These are phyloP conservation scores for Bungarus multicinctus DNA, from an alignment of 2,113 vertebrate genomes.

Conservation along the genomic window DNA sequence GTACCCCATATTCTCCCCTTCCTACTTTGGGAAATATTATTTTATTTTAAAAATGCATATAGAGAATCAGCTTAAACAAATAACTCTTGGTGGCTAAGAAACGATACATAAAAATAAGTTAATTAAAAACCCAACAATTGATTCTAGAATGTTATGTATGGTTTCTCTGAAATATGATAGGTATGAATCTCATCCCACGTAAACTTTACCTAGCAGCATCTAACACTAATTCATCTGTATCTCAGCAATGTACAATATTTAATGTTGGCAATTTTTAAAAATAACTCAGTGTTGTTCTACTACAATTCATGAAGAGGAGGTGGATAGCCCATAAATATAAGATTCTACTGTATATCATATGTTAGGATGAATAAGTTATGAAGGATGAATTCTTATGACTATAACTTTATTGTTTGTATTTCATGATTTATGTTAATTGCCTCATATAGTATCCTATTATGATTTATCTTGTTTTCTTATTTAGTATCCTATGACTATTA, in stretches of 20 bases:
- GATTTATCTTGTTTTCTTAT: no score
- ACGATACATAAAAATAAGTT: neutral
- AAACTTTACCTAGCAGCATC: neutral
- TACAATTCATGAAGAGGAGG: neutral
- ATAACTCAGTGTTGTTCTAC: neutral
- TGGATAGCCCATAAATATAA: neutral
- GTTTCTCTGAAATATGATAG: neutral
- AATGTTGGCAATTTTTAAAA: neutral
- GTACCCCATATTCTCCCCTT: neutral
- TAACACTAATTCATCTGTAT: neutral
- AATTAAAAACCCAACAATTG: neutral
- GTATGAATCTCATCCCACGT: neutral
- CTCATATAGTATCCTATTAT: neutral
- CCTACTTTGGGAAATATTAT: neutral
- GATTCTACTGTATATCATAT: neutral
- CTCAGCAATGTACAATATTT: neutral
- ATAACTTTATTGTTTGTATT: neutral
- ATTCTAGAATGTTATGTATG: neutral
- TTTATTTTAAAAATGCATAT: neutral
- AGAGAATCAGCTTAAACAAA: neutral
- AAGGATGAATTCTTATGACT: neutral
- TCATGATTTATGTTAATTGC: neutral
- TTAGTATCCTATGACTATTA: neutral
- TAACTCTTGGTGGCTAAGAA: neutral
- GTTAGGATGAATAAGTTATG: neutral